A percentile compares a stretch with the other conserved stretches of the same genome.
Evolutionary conservation across 2,113 vertebrate genomes (phyloP).

Genomic region (Phalacrocorax brasilianus): DNA sequence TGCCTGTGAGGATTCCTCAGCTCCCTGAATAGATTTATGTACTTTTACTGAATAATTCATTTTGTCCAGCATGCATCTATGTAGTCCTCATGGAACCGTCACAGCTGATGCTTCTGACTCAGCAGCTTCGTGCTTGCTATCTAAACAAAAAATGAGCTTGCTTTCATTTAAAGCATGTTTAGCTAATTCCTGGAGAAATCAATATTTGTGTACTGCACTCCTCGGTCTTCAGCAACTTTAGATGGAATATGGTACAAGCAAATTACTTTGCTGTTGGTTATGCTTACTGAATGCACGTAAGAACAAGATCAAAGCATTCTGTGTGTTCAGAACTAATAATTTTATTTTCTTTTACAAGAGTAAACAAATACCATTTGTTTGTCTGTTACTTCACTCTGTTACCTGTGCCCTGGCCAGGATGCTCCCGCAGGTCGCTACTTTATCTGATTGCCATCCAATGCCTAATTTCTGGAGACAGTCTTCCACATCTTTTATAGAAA

Average conservation of each 20-base stretch:
- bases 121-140: background rate
- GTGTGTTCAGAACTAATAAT: background rate
- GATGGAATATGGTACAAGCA: background rate
- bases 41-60: background rate
- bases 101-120: background rate
- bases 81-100: background rate
- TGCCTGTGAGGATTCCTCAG: background rate
- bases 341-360: background rate
- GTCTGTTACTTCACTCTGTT: background rate
- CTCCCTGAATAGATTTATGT: background rate
- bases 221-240: background rate
- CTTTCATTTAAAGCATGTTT: background rate
- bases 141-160: background rate
- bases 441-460: accelerated
- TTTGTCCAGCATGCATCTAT: background rate
- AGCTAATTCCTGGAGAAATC: background rate
- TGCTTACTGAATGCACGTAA: background rate
- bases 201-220: background rate
- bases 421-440: background rate
- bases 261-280: background rate
- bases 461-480: background rate
- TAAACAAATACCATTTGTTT: background rate
- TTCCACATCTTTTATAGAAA: background rate
- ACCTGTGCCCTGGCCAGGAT: background rate
- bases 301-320: background rate